Percentiles rank a stretch among this genome's conserved stretches.
Evolutionary conservation across 1,140 invertebrate genomes (phyloP).

Genomic region (Drosophila melanica): DNA sequence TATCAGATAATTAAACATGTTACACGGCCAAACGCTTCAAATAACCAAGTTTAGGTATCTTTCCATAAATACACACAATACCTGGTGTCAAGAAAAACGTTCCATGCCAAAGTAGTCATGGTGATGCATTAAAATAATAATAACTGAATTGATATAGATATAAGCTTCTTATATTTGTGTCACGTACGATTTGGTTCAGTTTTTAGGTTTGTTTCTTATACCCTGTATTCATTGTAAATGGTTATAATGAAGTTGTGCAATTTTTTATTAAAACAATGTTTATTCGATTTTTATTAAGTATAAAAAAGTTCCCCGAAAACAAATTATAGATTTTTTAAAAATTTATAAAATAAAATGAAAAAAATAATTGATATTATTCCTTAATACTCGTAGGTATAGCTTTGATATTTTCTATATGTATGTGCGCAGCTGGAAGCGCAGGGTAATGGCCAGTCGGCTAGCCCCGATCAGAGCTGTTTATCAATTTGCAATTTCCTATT

Average conservation of each 20-base stretch:
- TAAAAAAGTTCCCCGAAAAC: too few relatives aligned
- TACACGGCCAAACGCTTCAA: slow-evolving; percentile 25
- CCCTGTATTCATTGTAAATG: too few relatives aligned
- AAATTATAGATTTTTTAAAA: too few relatives aligned
- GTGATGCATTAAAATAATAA: slow-evolving; percentile 18
- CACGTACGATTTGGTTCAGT: slow-evolving; percentile 59
- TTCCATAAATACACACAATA: not conserved
- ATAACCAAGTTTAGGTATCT: not conserved
- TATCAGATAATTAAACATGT: slow-evolving; percentile 51
- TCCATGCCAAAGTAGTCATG: slow-evolving; percentile 7
- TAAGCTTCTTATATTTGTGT: slow-evolving; percentile 46
- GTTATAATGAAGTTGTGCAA: too few relatives aligned
- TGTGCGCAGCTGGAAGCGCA: too few relatives aligned
- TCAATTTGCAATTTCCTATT: slow-evolving; percentile 78
- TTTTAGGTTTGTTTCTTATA: slow-evolving; percentile 9
- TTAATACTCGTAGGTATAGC: too few relatives aligned
- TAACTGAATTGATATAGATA: slow-evolving; percentile 54
- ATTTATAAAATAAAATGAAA: too few relatives aligned
- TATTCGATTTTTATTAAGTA: too few relatives aligned
- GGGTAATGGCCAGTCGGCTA: too few relatives aligned
- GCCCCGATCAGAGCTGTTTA: slow-evolving; percentile 27
- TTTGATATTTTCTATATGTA: too few relatives aligned
- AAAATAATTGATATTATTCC: too few relatives aligned
- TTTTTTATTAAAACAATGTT: too few relatives aligned
- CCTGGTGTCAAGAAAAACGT: not conserved